These are phyloP conservation scores for Gobio occitaniae DNA, from an alignment of 2,797 vertebrate genomes.

Conservation along the genomic window DNA sequence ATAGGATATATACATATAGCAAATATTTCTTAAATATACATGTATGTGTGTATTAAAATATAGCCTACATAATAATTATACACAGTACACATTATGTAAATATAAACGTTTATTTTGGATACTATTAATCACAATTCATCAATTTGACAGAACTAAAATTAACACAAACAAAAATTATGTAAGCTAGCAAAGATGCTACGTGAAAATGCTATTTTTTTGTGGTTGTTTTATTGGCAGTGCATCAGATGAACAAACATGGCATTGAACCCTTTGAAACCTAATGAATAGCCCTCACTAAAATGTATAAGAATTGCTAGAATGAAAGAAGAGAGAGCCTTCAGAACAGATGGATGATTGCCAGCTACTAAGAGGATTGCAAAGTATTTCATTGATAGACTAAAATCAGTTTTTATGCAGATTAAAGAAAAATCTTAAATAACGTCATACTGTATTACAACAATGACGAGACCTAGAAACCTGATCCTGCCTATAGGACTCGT, in stretches of 20 bases:
- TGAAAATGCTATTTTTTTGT: not conserved
- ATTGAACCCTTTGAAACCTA: not conserved
- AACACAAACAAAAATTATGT: too few species aligned
- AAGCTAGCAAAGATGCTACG: not conserved
- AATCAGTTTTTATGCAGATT: not conserved
- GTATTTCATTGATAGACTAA: not conserved
- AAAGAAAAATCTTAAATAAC: conserved; percentile 1
- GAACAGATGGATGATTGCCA: not conserved
- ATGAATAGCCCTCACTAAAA: not conserved
- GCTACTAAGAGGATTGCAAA: not conserved
- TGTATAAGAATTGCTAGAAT: not conserved
- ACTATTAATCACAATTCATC: too few species aligned
- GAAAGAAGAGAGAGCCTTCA: not conserved
- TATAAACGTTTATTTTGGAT: too few species aligned
- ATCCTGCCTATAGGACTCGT: not conserved
- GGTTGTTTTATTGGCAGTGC: not conserved
- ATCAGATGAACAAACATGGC: not conserved
- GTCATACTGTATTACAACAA: not conserved
- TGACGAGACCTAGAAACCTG: conserved; percentile 1
- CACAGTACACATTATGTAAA: too few species aligned
- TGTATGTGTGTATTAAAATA: too few species aligned
- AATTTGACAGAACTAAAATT: too few species aligned
- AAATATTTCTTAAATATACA: too few species aligned
- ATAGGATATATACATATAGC: too few species aligned
- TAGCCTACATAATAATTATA: too few species aligned